Conservation (phyloP, 2,113 vertebrate species). For the Sphaerodactylus townsendi region DNA sequence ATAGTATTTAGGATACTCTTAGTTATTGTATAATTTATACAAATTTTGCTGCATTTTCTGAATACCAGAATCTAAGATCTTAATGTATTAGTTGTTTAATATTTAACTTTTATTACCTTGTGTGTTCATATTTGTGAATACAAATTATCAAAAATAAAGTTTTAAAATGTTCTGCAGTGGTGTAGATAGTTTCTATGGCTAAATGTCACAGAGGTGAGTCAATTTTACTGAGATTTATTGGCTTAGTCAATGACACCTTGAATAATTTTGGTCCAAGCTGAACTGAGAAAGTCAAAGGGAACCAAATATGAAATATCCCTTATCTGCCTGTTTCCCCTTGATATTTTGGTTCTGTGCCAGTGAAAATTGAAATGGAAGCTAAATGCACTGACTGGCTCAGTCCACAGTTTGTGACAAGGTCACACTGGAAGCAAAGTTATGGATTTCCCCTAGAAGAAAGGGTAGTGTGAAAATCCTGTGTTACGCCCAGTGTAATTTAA, state of each 20-base stretch:
- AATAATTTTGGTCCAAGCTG: constrained; percentile 40
- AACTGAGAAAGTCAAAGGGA: constrained; percentile 63
- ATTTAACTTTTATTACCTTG: neutral
- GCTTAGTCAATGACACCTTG: constrained; percentile 48
- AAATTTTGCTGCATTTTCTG: neutral
- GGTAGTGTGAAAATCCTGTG: constrained; percentile 70
- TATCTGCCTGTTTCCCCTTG: constrained; percentile 68
- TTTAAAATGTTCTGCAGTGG: neutral
- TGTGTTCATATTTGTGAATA: neutral
- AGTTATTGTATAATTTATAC: neutral
- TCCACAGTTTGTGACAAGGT: constrained; percentile 63
- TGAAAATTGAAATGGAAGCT: constrained; percentile 74
- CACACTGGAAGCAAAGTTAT: constrained; percentile 68
- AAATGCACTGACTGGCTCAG: constrained; percentile 64
- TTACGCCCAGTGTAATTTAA: constrained; percentile 73
- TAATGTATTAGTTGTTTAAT: neutral
- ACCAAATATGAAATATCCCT: constrained; percentile 65
- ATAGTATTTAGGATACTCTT: neutral
- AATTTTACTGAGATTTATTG: constrained; percentile 4
- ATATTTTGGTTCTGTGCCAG: constrained; percentile 69
- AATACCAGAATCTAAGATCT: neutral
- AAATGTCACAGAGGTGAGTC: neutral
- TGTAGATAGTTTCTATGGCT: neutral
- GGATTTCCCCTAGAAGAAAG: constrained; percentile 64
- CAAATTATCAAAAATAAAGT: neutral